Base-by-base conservation (phyloP, 2,888 invertebrate species). In the Pseudoips prasinana region DNA sequence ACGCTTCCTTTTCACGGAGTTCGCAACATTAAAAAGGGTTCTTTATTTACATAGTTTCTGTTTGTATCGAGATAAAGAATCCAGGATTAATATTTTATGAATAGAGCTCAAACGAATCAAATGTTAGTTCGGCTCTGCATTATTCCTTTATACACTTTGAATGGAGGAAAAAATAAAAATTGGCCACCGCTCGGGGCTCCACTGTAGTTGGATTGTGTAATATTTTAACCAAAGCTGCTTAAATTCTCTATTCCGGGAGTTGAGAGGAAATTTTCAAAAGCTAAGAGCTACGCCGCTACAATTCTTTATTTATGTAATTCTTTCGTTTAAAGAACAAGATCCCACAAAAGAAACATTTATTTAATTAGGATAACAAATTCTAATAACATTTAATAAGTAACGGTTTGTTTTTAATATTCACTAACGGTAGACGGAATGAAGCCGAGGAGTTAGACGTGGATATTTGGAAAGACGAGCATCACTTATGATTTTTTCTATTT, bases 51-150 rank as follows among this genome's bases (percentile, higher is more conserved):
- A 57, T 58, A 46, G 36, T 53, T 27, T 49, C 29, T 18, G n/a
- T n/a, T n/a, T n/a, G n/a, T n/a, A n/a, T n/a, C n/a, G n/a, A n/a
- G n/a, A n/a, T n/a, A n/a, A 18, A 18, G 6, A 6, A 5, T 18
- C 18, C 18, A n/a, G 32, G 44, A 68, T 73, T 70, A 69, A 73
- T 71, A 72, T 73, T 76, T 70, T 68, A 74, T 73, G 48, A 43
- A 63, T n/a, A n/a, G n/a, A n/a, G 56, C 47, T 54, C 60, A 64
- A 68, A 65, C 68, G 67, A 70, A 70, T 72, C 68, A 64, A 69
- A 61, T 47, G 44, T 33, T 56, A 61, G 46, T 55, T 59, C 53
- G 42, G 36, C 33, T 58, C 50, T 61, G n/a, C n/a, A n/a, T 67
- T 69, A 66, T 66, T 69, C 59, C 50, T 61, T 63, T 69, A 68